phyloP scores from a whole-genome alignment of 2,113 vertebrate genomes.

The Shinisaurus crocodilurus region DNA sequence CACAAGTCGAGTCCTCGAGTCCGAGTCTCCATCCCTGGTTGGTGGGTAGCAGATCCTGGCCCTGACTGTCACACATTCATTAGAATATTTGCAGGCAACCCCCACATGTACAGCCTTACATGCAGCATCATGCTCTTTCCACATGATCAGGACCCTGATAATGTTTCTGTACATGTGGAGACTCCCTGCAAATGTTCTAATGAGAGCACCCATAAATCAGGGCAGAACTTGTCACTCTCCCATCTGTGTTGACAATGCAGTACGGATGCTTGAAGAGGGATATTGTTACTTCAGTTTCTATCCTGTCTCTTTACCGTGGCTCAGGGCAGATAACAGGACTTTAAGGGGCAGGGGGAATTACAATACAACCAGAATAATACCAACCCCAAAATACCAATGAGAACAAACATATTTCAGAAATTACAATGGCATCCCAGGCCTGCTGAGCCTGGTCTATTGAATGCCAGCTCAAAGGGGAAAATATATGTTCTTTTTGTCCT shows the following conservation, averaged over 20 bases:
- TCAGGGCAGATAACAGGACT: not conserved
- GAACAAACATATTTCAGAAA: not conserved
- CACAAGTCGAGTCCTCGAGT: no score
- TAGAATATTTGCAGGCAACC: not conserved
- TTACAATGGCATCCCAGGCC: not conserved
- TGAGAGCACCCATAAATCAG: not conserved
- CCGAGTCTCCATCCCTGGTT: no score
- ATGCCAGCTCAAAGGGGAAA: not conserved
- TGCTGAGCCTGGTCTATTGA: not conserved
- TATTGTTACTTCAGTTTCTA: not conserved
- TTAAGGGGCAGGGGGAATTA: not conserved
- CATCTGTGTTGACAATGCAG: not conserved
- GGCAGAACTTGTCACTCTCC: not conserved
- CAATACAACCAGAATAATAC: not conserved
- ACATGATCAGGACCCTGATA: not conserved
- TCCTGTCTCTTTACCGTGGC: not conserved
- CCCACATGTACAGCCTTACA: not conserved
- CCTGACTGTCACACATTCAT: not conserved
- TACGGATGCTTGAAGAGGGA: not conserved
- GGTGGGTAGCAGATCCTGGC: not conserved
- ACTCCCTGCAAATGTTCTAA: not conserved
- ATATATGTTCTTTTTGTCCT: not conserved
- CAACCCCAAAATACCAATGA: not conserved
- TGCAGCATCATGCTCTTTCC: not conserved
- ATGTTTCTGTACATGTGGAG: not conserved